Base-by-base conservation (phyloP, 1,140 invertebrate genomes). In the Polypedilum vanderplanki region DNA sequence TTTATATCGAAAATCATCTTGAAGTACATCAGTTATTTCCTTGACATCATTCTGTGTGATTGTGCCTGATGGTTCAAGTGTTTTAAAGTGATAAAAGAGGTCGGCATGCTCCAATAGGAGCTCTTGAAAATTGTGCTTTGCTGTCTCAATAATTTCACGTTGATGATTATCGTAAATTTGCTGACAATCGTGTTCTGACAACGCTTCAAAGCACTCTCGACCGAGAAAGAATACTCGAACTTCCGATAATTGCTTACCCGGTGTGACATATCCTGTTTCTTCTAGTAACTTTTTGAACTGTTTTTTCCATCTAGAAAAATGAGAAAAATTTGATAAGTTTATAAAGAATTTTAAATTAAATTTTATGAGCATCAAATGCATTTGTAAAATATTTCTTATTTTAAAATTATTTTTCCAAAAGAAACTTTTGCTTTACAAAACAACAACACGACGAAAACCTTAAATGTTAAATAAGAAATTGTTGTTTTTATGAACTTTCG, bases 151-250 rank as follows among this genome's bases (percentile, higher is more conserved):
- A 74, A 98, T 90, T 81, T 96, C 93, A 78, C 91, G 88, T 84
- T 98, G 97, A 85, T 98, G 95, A 76, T 93, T 90, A 78, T 98
- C 95, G 83, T 98, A 99, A 78, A 98, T 97, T 78, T 93, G 87
- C 80, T 94, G 90, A 79, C 95, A 93, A 81, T 98, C 96, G 73
- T 91, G 88, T 80, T 97, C 94, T 0, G 93, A 90, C 22, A 99
- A 85, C 0, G 92, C 91, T 83, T 96, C 95, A 82, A 95, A 98
- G 80, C 96, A 97, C 81, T 98, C 95, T 40, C 96, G 88, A 0
- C 96, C 96, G 90, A 97, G 93, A 80, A 99, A 96, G 57, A 97
- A 86, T 7, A 98, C 94, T 77, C 94, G 87, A 40, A 98, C 93
- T 85, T 99, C 96, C 3, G 91, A 90, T 75, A 98, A 84, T 78